phyloP scores from a whole-genome alignment of 2,113 vertebrate species.

The Pelusios castaneus region DNA sequence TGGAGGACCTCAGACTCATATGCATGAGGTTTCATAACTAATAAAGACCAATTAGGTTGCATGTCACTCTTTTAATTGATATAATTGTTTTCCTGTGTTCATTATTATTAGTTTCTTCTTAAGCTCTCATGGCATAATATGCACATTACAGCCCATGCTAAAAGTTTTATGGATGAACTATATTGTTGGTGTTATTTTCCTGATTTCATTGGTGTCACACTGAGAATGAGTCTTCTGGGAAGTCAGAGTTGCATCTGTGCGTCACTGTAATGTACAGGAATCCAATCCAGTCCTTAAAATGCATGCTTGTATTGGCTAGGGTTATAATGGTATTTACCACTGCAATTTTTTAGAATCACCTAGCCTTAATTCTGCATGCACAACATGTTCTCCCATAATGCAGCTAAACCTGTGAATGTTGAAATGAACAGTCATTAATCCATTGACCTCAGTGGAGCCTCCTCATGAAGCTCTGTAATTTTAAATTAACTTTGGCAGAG shows the following conservation, averaged over 20 bases:
- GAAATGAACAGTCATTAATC: not conserved
- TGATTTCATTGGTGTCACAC: not conserved
- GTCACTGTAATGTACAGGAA: not conserved
- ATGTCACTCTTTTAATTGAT: not conserved
- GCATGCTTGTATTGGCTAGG: not conserved
- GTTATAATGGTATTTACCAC: not conserved
- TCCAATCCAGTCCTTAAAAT: not conserved
- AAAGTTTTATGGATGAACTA: not conserved
- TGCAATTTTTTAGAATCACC: not conserved
- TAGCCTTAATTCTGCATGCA: not conserved
- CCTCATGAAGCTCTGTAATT: not conserved
- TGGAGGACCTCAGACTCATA: not conserved
- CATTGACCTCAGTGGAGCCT: not conserved
- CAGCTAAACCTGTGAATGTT: not conserved
- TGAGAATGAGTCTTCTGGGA: not conserved
- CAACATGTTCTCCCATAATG: not conserved
- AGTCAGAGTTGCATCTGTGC: not conserved
- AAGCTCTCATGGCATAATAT: not conserved
- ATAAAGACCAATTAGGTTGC: not conserved
- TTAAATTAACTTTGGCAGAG: not conserved
- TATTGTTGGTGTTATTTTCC: not conserved
- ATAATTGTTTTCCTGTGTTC: not conserved
- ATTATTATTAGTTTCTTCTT: not conserved
- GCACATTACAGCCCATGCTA: not conserved
- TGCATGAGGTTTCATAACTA: not conserved